phyloP scores from a whole-genome alignment of 2,113 vertebrate genomes.

The Amphilophus citrinellus region DNA sequence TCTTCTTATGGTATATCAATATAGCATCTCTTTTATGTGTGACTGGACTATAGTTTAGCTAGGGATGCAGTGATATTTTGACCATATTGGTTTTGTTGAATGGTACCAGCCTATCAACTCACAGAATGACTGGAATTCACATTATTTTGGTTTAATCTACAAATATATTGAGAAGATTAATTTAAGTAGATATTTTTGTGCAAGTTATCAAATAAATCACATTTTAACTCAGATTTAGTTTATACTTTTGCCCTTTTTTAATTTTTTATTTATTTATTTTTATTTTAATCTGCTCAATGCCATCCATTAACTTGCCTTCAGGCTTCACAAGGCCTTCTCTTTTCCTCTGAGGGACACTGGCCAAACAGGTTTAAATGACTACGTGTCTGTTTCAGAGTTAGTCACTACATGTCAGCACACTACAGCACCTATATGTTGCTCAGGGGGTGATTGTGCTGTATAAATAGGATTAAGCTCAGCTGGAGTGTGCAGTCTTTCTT shows the following conservation, averaged over 20 bases:
- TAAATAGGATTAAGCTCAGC: constrained; percentile 31
- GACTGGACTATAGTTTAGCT: no score
- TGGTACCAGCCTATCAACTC: no score
- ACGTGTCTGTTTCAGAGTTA: constrained; percentile 35
- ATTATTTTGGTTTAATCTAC: not conserved
- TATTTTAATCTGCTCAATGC: not conserved
- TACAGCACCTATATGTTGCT: constrained; percentile 15
- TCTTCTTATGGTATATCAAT: no score
- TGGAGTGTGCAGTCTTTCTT: not conserved
- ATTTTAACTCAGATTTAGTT: not conserved
- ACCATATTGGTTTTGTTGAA: no score
- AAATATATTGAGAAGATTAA: no score
- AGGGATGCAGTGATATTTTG: no score
- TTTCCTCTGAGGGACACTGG: constrained; percentile 26
- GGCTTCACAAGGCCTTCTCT: constrained; percentile 24
- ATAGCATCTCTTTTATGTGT: no score
- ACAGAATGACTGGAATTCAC: not conserved
- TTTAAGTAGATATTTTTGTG: no score
- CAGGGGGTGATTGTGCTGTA: constrained; percentile 7
- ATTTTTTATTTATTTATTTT: no score
- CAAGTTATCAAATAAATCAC: no score
- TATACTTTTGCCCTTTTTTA: not conserved
- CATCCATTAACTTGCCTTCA: constrained; percentile 6
- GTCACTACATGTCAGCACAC: constrained; percentile 43
- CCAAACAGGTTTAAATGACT: constrained; percentile 71